Conservation (phyloP, 2,113 vertebrate genomes). For the Calyptommatus sinebrachiatus region DNA sequence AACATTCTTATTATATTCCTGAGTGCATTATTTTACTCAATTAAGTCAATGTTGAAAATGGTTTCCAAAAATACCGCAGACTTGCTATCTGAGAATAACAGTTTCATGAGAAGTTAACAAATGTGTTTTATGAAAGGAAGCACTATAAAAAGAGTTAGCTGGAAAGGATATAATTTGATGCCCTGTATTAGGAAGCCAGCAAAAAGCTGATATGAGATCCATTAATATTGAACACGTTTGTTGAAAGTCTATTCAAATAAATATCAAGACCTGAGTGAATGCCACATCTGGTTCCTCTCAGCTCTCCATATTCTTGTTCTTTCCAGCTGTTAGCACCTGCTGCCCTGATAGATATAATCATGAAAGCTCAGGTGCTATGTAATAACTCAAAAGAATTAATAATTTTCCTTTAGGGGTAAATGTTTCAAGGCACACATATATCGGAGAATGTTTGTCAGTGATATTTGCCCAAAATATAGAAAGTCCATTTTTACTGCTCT, state of each 20-base stretch:
- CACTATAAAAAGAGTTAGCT: conserved; percentile 35
- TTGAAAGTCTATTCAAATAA: conserved; percentile 69
- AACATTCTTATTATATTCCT: background rate
- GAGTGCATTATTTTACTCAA: background rate
- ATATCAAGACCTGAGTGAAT: conserved; percentile 58
- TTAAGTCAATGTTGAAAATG: conserved; percentile 2
- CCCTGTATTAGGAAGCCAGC: conserved; percentile 20
- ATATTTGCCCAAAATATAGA: conserved; percentile 30
- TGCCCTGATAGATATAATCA: conserved; percentile 63
- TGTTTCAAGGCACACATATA: conserved; percentile 30
- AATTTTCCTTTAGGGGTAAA: conserved; percentile 48
- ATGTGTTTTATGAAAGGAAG: conserved; percentile 40
- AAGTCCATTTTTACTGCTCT: conserved; percentile 2
- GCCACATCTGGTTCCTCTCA: conserved; percentile 64
- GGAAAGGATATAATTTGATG: conserved; percentile 39
- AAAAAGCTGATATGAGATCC: conserved; percentile 49
- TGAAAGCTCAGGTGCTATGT: conserved; percentile 44
- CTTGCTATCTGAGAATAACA: conserved; percentile 42
- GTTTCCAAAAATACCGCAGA: conserved; percentile 50
- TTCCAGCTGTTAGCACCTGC: conserved; percentile 69
- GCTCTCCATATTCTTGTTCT: conserved; percentile 53
- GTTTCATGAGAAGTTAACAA: conserved; percentile 48
- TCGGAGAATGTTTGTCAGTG: conserved; percentile 36
- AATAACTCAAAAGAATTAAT: conserved; percentile 55
- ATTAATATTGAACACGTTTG: conserved; percentile 58